Percentiles rank a stretch among this genome's conserved stretches.
Conservation (phyloP, 1,140 invertebrate species). For the Meloidogyne chitwoodi region DNA sequence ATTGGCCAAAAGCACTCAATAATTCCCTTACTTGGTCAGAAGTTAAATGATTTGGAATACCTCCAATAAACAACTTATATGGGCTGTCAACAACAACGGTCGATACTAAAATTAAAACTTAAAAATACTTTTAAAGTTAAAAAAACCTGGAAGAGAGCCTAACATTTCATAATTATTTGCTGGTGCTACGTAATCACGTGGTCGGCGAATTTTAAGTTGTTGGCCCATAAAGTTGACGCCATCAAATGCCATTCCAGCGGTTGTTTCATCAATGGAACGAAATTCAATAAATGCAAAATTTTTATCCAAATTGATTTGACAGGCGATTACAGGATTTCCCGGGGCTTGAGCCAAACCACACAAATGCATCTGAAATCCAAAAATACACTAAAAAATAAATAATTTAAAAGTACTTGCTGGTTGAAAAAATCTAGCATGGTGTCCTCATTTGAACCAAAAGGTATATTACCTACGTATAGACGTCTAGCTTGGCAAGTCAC, state of each 20-base stretch:
- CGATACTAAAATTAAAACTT: conserved; percentile 59
- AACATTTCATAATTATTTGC: conserved; percentile 46
- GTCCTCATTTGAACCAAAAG: conserved; percentile 94
- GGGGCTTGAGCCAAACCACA: conserved; percentile 95
- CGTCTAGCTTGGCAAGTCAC: conserved; percentile 91
- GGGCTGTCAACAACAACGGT: conserved; percentile 89
- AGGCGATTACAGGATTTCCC: conserved; percentile 94
- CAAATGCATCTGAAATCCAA: conserved; percentile 75
- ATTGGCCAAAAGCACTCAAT: conserved; percentile 69
- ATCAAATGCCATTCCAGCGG: conserved; percentile 99
- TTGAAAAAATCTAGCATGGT: conserved; percentile 99
- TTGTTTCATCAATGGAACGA: conserved; percentile 98
- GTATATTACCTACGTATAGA: conserved; percentile 98
- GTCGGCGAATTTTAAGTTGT: conserved; percentile 93
- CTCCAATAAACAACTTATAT: conserved; percentile 97
- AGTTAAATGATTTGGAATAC: conserved; percentile 95
- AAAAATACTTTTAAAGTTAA: neutral
- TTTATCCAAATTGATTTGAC: conserved; percentile 98
- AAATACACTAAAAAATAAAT: neutral
- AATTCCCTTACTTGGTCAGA: conserved; percentile 77
- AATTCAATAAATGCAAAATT: conserved; percentile 99
- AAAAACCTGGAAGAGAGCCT: conserved; percentile 70
- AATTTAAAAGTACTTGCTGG: conserved; percentile 70
- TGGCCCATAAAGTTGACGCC: conserved; percentile 99
- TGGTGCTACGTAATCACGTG: conserved; percentile 98